Evolutionary conservation across 2,888 invertebrate species (phyloP), one percentile per base, ranked within the genome.

Genomic region (Limnephilus auricula): DNA sequence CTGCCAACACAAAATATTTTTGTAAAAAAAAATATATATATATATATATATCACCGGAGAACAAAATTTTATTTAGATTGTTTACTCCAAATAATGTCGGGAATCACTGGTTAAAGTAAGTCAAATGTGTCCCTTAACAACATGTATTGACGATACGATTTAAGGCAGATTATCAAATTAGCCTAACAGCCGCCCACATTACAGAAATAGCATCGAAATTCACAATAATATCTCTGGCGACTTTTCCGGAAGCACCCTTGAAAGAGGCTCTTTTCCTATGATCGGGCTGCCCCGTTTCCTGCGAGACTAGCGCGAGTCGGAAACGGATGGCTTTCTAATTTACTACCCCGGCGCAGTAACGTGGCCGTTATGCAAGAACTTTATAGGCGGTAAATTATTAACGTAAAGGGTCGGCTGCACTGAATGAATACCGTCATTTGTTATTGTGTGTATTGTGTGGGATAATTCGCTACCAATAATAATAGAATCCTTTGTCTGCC

Each of bases 301-400:
- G 32, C 78, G 25, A n/a, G n/a, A 34, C 87, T 78, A 88, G 78
- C 32, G 32, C 31, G n/a, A 12, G 18, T 34, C 78, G 79, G 78
- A 88, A 34, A 32, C 79, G 87, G 87, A 88, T 88, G 30, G n/a
- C 31, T 32, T 32, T 65, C 65, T 78, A 25, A n/a, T 65, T 65
- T 37, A 78, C 34, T 32, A 40, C 78, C 32, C 78, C 25, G 65
- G 32, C 32, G 15, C 86, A 34, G 87, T 15, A 87, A 45, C 13
- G 84, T 4, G 6, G 18, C 18, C 40, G 30, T 88, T 78, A 88
- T 88, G 25, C 34, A 78, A 65, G n/a, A 34, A 78, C 78, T 25
- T 87, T 87, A 87, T 78, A 78, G 87, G 78, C 65, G 50, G 50
- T 50, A 18, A 50, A 50, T 50, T 50, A 50, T 50, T 65, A 65